Evolutionary conservation across 2,888 invertebrate genomes (phyloP), one percentile per base, ranked within the genome.

Genomic region (Philhelius pedissequus): DNA sequence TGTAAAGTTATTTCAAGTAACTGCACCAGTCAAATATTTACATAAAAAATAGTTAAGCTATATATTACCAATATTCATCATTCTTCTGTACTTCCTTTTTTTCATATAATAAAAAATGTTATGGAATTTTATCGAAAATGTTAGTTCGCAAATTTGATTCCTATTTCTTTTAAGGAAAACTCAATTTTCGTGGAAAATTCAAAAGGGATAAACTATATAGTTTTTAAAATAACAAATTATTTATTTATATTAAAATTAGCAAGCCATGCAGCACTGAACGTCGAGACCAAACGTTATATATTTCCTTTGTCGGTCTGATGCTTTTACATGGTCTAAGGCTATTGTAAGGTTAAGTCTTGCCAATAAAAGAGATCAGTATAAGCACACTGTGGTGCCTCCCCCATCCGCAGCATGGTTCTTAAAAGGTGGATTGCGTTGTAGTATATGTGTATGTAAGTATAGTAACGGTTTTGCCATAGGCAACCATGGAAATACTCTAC

Each of bases 171-270:
- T 6, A 8, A 30, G 30, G 25, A 35, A 58, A 40, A 60, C 25
- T 40, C 22, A 60, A 15, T 60, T 60, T 40, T n/a, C 25, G n/a
- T n/a, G 25, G 25, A 22, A 62, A 7, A 40, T 11, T 20, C 11
- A 54, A 9, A 52, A 25, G 11, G 13, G 4, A 25, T n/a, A 18
- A 8, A 6, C 32, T 35, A 15, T 60, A 56, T 56, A 62, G 30
- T 64, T 78, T 73, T 78, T 78, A 69, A 69, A 54, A 69, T 68
- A 45, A 82, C 78, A 82, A 82, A 82, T 78, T 69, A 82, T 78
- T 82, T 78, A 82, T 68, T 82, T 68, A 77, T 82, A 82, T 82
- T 82, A 82, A 78, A 78, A 78, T 38, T 78, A 50, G 56, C 73
- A 82, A 78, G 78, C 74, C 73, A 77, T 82, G 35, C 43, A 68